A percentile compares a stretch with the other conserved stretches of the same genome.
These are phyloP conservation scores for Tetraneura akinire DNA, from an alignment of 1,140 invertebrate genomes.

Conservation along the genomic window DNA sequence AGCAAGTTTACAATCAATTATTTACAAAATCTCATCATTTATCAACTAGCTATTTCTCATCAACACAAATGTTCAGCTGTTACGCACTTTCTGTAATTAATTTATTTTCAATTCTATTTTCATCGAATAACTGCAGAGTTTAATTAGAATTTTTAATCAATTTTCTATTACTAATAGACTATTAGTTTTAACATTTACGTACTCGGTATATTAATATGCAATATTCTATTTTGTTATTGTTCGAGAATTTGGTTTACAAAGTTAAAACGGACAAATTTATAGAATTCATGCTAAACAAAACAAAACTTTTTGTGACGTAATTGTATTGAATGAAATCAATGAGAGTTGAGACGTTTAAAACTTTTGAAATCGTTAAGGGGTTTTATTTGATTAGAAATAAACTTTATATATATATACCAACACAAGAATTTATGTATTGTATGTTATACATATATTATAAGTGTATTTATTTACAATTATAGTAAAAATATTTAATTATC, in stretches of 20 bases:
- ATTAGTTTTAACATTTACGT: too few species aligned
- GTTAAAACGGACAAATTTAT: neutral
- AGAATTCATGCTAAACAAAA: neutral
- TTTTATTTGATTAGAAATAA: neutral
- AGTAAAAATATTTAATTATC: too few species aligned
- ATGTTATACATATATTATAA: too few species aligned
- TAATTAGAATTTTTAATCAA: too few species aligned
- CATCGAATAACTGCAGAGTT: too few species aligned
- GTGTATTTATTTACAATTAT: too few species aligned
- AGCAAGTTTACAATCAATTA: neutral
- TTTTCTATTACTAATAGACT: too few species aligned
- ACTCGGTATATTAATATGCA: too few species aligned
- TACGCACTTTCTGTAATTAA: neutral
- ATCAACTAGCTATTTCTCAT: constrained; percentile 16
- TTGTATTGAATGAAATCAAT: too few species aligned
- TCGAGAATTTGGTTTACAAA: neutral
- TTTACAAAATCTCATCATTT: constrained; percentile 4
- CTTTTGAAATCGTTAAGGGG: too few species aligned
- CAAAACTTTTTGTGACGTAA: neutral
- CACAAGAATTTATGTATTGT: too few species aligned
- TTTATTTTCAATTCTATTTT: neutral
- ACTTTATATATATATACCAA: too few species aligned
- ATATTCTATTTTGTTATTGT: neutral
- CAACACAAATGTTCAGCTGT: neutral
- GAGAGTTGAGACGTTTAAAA: neutral